Evolutionary conservation across 2,888 invertebrate species (phyloP), one percentile per base, ranked within the genome.

Genomic region (Thymelicus acteon): DNA sequence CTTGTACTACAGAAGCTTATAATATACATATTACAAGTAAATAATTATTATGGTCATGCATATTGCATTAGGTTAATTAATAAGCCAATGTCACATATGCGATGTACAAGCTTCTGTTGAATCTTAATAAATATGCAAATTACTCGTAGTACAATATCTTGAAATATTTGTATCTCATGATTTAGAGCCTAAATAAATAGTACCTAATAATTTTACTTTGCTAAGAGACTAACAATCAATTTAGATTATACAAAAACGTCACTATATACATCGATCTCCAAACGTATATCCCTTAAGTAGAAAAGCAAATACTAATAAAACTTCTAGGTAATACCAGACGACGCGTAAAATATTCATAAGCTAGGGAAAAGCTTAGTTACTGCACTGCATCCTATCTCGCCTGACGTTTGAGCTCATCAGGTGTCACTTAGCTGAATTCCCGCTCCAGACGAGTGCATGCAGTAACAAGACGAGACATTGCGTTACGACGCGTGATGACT

Each of bases 381-480:
- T 57, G 44, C 44, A 54, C 54, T 70, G 60, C 70, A 62, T 68
- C 67, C 24, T 54, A 40, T 15, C 63, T 24, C 69, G 75, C 74
- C 76, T 71, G 74, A 77, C 78, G 72, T 77, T 78, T 76, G 75
- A 75, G 75, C 80, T 79, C 81, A 81, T 85, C 83, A 84, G 76
- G 74, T 81, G 83, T 83, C 84, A 86, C 80, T 82, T 81, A 82
- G 77, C 79, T 76, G 80, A 80, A 80, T 79, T 78, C 76, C 24
- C 60, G 70, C 44, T 60, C 64, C 60, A 70, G 65, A 65, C 70
- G 60, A 31, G 49, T 54, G 49, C 24, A 77, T 67, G 73, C 73
- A 71, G 77, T 78, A 69, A 80, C 80, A 77, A 76, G 80, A 80
- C 82, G 79, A 77, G 79, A 74, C 77, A 76, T 80, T 75, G 80